Conservation (phyloP, 2,888 invertebrate genomes). For the Eubasilissa splendida region DNA sequence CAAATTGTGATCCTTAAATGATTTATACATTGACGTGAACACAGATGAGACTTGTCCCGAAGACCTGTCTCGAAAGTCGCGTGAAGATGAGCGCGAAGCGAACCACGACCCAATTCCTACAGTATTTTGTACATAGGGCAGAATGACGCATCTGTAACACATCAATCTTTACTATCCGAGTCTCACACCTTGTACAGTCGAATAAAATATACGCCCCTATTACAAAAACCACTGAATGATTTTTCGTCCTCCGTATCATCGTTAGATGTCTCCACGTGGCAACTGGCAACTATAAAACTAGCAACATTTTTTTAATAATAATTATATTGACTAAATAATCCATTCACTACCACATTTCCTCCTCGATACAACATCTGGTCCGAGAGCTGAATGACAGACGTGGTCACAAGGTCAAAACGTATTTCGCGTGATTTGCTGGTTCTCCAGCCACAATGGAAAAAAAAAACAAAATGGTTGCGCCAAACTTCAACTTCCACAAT, state of each 20-base stretch:
- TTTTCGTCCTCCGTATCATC: background rate
- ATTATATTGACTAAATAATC: conserved; percentile 20
- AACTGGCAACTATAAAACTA: background rate
- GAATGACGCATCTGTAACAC: no score
- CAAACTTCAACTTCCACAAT: background rate
- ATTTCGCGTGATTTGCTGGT: conserved; percentile 1
- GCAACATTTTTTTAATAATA: background rate
- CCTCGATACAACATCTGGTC: conserved; percentile 19
- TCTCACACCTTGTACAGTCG: background rate
- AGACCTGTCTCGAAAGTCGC: no score
- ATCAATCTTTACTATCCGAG: no score
- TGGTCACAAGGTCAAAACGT: conserved; percentile 29
- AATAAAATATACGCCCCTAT: background rate
- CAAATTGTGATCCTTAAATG: no score
- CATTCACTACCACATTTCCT: conserved; percentile 3
- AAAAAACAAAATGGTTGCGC: background rate
- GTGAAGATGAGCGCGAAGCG: no score
- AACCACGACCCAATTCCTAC: no score
- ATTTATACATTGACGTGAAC: no score
- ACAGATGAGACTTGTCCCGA: no score
- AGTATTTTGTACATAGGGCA: no score
- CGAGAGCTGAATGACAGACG: conserved; percentile 16
- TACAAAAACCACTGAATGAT: background rate
- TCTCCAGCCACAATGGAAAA: background rate
- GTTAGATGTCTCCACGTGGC: background rate